phyloP scores from a whole-genome alignment of 2,888 invertebrate species.

The Lysandra bellargus region DNA sequence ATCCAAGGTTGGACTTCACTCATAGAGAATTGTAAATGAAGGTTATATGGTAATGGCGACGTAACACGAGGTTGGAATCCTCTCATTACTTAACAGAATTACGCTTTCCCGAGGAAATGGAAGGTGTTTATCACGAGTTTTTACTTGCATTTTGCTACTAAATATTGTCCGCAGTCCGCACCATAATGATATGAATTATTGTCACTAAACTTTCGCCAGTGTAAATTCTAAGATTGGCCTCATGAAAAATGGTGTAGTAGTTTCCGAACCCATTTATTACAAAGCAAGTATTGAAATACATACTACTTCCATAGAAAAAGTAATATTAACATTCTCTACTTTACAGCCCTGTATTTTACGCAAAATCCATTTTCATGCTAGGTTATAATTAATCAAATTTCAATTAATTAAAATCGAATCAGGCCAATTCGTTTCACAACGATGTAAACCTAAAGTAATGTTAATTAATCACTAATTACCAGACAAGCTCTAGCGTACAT shows the following conservation, averaged over 20 bases:
- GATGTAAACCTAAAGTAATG: neutral
- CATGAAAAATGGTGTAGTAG: no score
- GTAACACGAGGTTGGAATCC: neutral
- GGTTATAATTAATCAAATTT: neutral
- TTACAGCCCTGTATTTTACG: neutral
- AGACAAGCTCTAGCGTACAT: neutral
- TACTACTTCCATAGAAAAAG: no score
- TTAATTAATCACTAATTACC: neutral
- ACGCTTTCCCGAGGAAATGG: neutral
- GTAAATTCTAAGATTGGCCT: no score
- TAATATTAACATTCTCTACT: neutral
- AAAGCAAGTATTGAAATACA: neutral
- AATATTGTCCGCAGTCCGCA: neutral
- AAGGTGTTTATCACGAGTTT: no score
- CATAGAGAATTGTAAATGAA: neutral
- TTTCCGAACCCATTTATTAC: neutral
- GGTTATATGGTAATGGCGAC: neutral
- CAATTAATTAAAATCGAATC: neutral
- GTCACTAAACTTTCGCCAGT: no score
- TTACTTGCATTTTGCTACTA: neutral
- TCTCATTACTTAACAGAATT: neutral
- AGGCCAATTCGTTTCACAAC: neutral
- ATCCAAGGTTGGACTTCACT: neutral
- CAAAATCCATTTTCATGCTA: neutral
- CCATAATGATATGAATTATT: neutral